phyloP scores from a whole-genome alignment of 2,888 invertebrate species.

The Limnephilus lunatus region DNA sequence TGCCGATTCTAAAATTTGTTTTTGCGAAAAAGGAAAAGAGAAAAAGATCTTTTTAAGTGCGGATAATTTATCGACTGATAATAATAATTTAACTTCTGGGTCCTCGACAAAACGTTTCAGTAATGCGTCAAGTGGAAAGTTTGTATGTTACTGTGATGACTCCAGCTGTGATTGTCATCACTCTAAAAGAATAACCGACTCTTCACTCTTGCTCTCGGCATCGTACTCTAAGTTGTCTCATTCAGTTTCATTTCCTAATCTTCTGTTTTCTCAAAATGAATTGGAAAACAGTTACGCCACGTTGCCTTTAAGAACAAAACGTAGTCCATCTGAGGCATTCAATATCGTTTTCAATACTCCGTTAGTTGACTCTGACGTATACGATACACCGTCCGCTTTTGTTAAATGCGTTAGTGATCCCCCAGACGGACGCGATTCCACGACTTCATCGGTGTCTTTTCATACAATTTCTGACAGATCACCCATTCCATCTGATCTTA shows the following conservation, averaged over 20 bases:
- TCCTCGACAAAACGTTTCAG: not conserved
- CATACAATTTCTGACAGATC: conserved; percentile 31
- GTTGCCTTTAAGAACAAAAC: not conserved
- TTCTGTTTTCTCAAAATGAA: conserved; percentile 26
- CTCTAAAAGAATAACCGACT: conserved; percentile 68
- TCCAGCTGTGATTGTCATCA: conserved; percentile 72
- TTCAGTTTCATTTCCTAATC: conserved; percentile 64
- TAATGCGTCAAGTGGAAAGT: conserved; percentile 71
- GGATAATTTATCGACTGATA: conserved; percentile 73
- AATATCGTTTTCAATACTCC: conserved; percentile 40
- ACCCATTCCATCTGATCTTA: not conserved
- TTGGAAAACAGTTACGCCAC: not conserved
- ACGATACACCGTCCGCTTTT: conserved; percentile 34
- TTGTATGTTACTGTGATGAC: conserved; percentile 75
- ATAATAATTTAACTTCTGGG: conserved; percentile 57
- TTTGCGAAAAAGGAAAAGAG: conserved; percentile 72
- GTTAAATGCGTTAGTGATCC: conserved; percentile 26
- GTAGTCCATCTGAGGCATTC: not conserved
- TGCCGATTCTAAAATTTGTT: conserved; percentile 75
- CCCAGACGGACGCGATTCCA: not conserved
- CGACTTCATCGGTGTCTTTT: conserved; percentile 40
- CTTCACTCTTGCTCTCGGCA: conserved; percentile 21
- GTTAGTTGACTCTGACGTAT: conserved; percentile 8
- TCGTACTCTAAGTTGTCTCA: conserved; percentile 55
- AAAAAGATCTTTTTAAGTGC: conserved; percentile 74